Conservation (phyloP, 2,113 vertebrate species). For the Pelodiscus sinensis region DNA sequence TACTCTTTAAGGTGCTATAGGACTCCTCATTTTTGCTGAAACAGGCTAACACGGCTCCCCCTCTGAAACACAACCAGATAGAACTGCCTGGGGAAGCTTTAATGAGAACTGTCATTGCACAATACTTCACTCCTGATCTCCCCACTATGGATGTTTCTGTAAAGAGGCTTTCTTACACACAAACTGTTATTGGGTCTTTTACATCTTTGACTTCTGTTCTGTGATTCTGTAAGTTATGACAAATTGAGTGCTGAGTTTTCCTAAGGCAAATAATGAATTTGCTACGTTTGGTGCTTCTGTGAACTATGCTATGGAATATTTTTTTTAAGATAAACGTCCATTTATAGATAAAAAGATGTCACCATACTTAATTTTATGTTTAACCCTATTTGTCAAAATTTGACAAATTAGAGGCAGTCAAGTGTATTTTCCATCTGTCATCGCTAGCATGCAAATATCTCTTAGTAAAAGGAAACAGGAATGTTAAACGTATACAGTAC, state of each 20-base stretch:
- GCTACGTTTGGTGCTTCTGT: neutral
- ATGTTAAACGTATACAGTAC: neutral
- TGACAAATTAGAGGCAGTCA: neutral
- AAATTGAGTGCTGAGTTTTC: neutral
- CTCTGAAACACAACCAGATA: neutral
- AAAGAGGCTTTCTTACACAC: neutral
- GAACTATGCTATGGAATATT: neutral
- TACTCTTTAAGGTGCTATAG: no score
- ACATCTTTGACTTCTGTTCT: neutral
- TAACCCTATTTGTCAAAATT: neutral
- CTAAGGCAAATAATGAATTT: neutral
- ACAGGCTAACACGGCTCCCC: no score
- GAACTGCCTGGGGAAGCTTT: no score
- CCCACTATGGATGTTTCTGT: neutral
- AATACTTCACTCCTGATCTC: neutral
- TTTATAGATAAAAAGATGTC: neutral
- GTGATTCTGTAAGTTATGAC: neutral
- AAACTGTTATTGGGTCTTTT: neutral
- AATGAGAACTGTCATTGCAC: fast-evolving
- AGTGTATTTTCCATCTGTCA: neutral
- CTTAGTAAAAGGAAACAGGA: neutral
- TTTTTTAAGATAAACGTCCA: neutral
- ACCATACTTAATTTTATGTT: neutral
- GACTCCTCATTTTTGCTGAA: no score
- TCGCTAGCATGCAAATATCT: neutral